Evolutionary conservation across 2,888 invertebrate species (phyloP).

Genomic region (Eupithecia dodoneata): DNA sequence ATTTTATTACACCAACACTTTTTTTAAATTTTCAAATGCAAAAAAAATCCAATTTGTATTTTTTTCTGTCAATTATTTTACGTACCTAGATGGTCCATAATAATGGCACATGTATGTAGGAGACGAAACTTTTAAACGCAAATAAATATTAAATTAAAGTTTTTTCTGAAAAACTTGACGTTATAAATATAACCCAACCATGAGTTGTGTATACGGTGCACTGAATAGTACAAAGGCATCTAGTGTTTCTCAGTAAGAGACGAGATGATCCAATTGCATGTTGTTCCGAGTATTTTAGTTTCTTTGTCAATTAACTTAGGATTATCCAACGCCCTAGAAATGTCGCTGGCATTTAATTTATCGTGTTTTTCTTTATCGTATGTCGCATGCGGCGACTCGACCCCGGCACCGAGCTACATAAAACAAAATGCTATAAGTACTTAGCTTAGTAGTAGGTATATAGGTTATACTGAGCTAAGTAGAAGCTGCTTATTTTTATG

Average conservation of each 20-base stretch:
- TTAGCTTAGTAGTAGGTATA: neutral
- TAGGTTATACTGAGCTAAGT: too few species aligned
- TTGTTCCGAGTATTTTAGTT: neutral
- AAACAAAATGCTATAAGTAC: neutral
- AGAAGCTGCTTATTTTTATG: too few species aligned
- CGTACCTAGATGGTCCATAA: too few species aligned
- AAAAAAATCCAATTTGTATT: too few species aligned
- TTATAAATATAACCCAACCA: neutral
- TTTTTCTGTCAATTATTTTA: too few species aligned
- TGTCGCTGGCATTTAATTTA: neutral
- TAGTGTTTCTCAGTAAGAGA: neutral
- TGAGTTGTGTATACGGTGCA: neutral
- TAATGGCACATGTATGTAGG: too few species aligned
- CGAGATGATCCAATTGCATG: slow-evolving; percentile 1
- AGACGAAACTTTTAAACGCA: too few species aligned
- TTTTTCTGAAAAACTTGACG: neutral
- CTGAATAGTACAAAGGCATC: neutral
- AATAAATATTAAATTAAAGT: too few species aligned
- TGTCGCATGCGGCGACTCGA: neutral
- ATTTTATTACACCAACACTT: too few species aligned
- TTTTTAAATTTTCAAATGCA: too few species aligned
- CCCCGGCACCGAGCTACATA: neutral
- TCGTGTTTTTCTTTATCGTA: neutral
- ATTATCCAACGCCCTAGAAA: neutral
- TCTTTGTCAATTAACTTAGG: neutral